Evolutionary conservation across 2,797 vertebrate genomes (phyloP).

Genomic region (Chaenodraco wilsoni): DNA sequence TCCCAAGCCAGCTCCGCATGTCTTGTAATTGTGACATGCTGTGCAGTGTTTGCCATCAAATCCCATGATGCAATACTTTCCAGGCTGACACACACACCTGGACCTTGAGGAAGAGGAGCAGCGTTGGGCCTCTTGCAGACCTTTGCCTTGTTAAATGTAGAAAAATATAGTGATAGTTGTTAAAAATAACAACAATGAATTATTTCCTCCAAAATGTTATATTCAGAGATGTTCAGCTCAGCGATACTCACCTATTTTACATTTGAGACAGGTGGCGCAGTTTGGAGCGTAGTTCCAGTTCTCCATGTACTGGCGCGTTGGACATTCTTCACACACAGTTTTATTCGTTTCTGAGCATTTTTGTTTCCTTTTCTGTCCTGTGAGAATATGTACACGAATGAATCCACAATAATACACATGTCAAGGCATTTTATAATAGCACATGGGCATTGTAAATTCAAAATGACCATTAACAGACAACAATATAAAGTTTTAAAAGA

Average conservation of each 20-base stretch:
- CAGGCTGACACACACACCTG: slow-evolving; percentile 72
- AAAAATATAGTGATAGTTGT: slow-evolving; percentile 6
- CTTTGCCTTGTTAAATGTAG: slow-evolving; percentile 56
- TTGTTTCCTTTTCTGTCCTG: slow-evolving; percentile 52
- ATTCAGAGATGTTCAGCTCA: not conserved
- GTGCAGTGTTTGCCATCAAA: slow-evolving; percentile 21
- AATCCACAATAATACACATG: not conserved
- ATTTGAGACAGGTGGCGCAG: slow-evolving; percentile 70
- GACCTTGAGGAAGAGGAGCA: slow-evolving; percentile 61
- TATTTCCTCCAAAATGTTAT: not conserved
- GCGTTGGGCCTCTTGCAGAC: slow-evolving; percentile 29
- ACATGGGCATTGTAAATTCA: not conserved
- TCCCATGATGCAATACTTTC: slow-evolving; percentile 44
- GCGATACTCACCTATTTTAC: slow-evolving; percentile 61
- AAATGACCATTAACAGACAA: not conserved
- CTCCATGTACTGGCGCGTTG: slow-evolving; percentile 24
- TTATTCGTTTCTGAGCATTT: slow-evolving; percentile 49
- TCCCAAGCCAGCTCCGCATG: slow-evolving; percentile 64
- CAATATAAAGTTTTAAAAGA: not conserved
- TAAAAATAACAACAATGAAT: not conserved
- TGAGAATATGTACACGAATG: not conserved
- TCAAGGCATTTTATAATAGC: slow-evolving; percentile 2
- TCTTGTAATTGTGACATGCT: slow-evolving; percentile 28
- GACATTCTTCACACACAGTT: slow-evolving; percentile 68
- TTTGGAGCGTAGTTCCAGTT: slow-evolving; percentile 55